Base-by-base conservation (phyloP, 2,888 invertebrate species). In the Amorpha juglandis region DNA sequence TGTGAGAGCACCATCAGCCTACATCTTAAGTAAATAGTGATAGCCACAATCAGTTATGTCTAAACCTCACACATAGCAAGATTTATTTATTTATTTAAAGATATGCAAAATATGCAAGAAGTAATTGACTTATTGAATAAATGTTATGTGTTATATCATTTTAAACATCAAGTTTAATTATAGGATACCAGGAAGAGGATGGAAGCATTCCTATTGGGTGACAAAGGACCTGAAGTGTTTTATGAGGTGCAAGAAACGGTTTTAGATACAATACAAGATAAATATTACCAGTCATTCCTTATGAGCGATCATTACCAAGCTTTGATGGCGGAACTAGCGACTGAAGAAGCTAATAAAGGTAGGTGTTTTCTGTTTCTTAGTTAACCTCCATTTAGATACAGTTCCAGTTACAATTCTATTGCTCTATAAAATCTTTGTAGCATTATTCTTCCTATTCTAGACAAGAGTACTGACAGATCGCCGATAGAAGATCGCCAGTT, bases 261-360 rank as follows among this genome's bases (percentile, higher is more conserved):
- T 9, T 94, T 97, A 12, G 95, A 96, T 78, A 95, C 96, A 0
- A 94, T 98, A 68, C 97, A 98, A 83, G 97, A 97, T 73, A 97
- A 98, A 85, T 97, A 98, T 86, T 98, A 98, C 87, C 96, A 97
- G 64, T 96, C 98, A 1, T 98, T 98, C 86, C 94, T 98, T 65
- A 95, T 98, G 68, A 98, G 98, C 80, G 97, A 97, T 71, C 96
- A 97, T 77, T 98, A 98, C 83, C 96, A 96, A 72, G 95, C 95
- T 67, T 94, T 97, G 90, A 88, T 96, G 35, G 94, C 94, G 53
- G 95, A 96, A 64, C 92, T 96, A 52, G 95, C 95, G 63, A 95
- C 94, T 33, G 95, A 95, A 76, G 95, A 95, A 74, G 86, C 88
- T 66, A 90, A 88, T 71, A 88, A 88, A 88, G 93, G 93, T 92